phyloP scores from a whole-genome alignment of 2,113 vertebrate species.

The Indicator maculatus region DNA sequence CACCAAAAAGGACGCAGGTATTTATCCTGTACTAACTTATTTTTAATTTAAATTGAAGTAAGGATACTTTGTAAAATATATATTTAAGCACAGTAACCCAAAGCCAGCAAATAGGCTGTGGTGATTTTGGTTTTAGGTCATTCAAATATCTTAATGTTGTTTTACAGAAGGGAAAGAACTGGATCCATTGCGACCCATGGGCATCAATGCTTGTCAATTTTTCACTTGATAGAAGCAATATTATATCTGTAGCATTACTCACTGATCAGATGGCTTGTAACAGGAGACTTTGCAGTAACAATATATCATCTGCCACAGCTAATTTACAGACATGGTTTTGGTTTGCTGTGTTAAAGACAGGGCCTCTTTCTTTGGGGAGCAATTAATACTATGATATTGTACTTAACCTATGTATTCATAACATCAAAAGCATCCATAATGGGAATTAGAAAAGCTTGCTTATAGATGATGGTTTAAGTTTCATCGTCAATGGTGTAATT shows the following conservation, averaged over 20 bases:
- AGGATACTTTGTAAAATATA: neutral
- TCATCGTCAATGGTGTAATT: neutral
- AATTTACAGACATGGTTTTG: neutral
- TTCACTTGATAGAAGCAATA: neutral
- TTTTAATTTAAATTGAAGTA: neutral
- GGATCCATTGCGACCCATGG: neutral
- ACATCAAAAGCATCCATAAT: neutral
- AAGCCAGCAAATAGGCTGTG: neutral
- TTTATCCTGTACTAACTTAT: neutral
- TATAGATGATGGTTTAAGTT: neutral
- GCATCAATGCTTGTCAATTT: neutral
- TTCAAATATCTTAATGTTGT: neutral
- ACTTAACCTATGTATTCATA: neutral
- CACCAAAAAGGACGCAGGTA: constrained; percentile 93
- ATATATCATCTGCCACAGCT: neutral
- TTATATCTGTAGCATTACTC: neutral
- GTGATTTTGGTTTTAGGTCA: neutral
- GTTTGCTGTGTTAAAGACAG: neutral
- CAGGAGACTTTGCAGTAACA: neutral
- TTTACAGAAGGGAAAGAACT: neutral
- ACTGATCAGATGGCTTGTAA: neutral
- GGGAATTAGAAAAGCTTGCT: neutral
- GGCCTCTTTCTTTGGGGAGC: neutral
- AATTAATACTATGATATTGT: neutral
- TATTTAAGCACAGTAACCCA: neutral